A percentile compares a stretch with the other conserved stretches of the same genome.
phyloP scores from a whole-genome alignment of 2,888 invertebrate species.

The Ophion slaviceki region DNA sequence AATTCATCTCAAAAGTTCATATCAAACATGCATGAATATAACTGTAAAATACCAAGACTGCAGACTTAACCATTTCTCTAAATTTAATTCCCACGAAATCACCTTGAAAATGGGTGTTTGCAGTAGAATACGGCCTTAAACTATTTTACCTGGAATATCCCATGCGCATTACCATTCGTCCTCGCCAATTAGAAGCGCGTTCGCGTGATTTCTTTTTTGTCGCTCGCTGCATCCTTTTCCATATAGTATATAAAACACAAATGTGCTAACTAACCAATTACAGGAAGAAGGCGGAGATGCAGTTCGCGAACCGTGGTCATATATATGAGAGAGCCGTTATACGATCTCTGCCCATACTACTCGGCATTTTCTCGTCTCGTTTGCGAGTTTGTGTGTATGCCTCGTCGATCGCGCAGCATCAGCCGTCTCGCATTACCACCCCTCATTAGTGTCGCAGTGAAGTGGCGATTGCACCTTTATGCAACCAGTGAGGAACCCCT shows the following conservation, averaged over 20 bases:
- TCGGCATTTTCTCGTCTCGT: conserved; percentile 32
- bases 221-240: conserved; percentile 35
- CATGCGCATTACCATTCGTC: conserved; percentile 36
- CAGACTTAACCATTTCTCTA: too few species aligned
- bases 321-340: conserved; percentile 37
- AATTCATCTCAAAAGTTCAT: too few species aligned
- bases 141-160: conserved; percentile 6
- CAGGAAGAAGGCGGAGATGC: conserved; percentile 65
- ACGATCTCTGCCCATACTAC: conserved; percentile 25
- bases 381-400: conserved; percentile 23
- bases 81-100: too few species aligned
- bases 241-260: conserved; percentile 71
- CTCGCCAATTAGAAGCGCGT: conserved; percentile 55
- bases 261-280: conserved; percentile 79
- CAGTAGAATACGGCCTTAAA: not conserved
- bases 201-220: conserved; percentile 29
- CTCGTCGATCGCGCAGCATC: conserved; percentile 62
- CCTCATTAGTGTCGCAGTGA: conserved; percentile 77
- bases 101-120: too few species aligned
- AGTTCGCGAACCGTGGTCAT: conserved; percentile 36
- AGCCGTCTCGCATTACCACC: conserved; percentile 65
- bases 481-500: conserved; percentile 59
- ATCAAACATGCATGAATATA: too few species aligned
- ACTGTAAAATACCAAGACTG: too few species aligned
- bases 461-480: conserved; percentile 75